Base-by-base conservation (phyloP, 2,113 vertebrate genomes). In the Seriola quinqueradiata region DNA sequence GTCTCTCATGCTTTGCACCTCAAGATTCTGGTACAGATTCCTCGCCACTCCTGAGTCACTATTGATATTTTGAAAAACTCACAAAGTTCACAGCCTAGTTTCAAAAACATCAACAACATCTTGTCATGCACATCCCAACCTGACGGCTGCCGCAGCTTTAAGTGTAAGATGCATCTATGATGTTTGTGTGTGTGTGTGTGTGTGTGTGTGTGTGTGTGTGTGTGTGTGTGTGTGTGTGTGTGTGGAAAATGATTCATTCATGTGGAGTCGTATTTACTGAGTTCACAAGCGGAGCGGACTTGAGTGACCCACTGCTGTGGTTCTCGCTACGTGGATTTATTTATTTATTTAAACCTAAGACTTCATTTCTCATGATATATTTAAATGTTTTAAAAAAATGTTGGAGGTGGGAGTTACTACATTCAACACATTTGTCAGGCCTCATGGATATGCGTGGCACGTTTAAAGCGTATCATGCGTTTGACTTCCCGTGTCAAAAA, bases 81-180 rank as follows among this genome's bases (percentile, higher is more conserved):
- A 48, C 21, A 68, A 55, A 80, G 67, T 63, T 72, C 77, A 73
- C 54, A 57, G 68, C 21, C 40, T 42, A 23, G n/a, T 52, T 75
- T 57, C 17, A 58, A 85, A 85, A 81, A 81, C 73, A 69, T 50
- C 83, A 81, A 61, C 54, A 85, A 57, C 28, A 86, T 54, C 69
- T 74, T 77, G n/a, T 68, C 46, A 69, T 61, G 60, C 54, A 77
- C 36, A 38, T 72, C 70, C 16, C 19, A 0, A 25, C 54, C 55
- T 7, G 3, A 57, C 34, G 32, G 36, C 57, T 4, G 3, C 19
- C 55, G 55, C 54, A 55, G 77, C 71, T 76, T 60, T 60, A 52
- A 58, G n/a, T 40, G 5, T 50, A 55, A 73, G 17, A 57, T 44
- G 48, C 25, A 50, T 23, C 40, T 42, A 34, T 50, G 44, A 68